Percentiles rank a stretch among this genome's conserved stretches.
phyloP scores from a whole-genome alignment of 2,888 invertebrate genomes.

The Mechanitis mazaeus region DNA sequence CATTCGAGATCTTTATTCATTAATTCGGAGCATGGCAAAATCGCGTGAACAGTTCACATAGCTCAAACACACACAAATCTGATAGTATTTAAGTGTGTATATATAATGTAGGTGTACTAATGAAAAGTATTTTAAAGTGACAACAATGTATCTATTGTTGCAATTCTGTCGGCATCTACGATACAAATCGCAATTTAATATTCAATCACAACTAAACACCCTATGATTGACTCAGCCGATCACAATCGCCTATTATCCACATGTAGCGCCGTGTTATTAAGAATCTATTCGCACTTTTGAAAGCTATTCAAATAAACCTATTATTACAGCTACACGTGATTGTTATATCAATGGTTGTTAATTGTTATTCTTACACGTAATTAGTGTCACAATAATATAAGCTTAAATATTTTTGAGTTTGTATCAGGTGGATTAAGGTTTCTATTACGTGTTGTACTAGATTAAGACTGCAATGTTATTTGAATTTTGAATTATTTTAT shows the following conservation, averaged over 20 bases:
- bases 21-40: no score
- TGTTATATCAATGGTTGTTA: conserved; percentile 6
- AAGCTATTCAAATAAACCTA: conserved; percentile 13
- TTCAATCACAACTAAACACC: conserved; percentile 44
- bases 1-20: no score
- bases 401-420: neutral
- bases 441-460: no score
- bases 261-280: conserved; percentile 24
- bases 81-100: neutral
- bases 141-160: conserved; percentile 11
- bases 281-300: conserved; percentile 18
- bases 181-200: conserved; percentile 36
- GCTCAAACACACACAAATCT: no score
- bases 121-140: neutral
- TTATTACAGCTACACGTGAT: conserved; percentile 15
- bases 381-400: neutral
- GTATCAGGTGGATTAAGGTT: no score
- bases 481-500: no score
- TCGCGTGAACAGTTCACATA: no score
- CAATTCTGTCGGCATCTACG: conserved; percentile 13
- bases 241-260: conserved; percentile 26
- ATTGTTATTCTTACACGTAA: neutral
- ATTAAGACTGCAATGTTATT: no score
- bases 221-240: conserved; percentile 43
- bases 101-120: conserved; percentile 1